phyloP scores from a whole-genome alignment of 2,797 vertebrate genomes.

The Semaprochilodus insignis region DNA sequence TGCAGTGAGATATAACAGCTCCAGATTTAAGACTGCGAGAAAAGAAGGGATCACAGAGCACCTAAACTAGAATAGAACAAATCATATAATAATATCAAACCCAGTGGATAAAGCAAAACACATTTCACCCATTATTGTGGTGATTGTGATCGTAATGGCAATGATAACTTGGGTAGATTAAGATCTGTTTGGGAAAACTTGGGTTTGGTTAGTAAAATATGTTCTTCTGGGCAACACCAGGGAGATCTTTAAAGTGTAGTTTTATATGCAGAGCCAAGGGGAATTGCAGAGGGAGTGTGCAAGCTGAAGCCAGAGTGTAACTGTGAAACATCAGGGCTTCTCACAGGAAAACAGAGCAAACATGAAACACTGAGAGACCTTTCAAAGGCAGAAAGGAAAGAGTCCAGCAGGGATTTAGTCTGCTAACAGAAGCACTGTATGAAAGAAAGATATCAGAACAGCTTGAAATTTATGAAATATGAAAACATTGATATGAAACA shows the following conservation, averaged over 20 bases:
- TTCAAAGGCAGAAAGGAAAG: conserved; percentile 34
- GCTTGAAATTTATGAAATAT: not conserved
- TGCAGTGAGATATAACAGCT: not conserved
- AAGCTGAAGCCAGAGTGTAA: conserved; percentile 35
- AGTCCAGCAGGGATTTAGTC: conserved; percentile 30
- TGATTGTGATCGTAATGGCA: not conserved
- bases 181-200: not conserved
- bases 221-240: conserved; percentile 20
- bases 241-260: conserved; percentile 15
- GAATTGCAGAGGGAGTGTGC: conserved; percentile 47
- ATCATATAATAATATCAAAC: not conserved
- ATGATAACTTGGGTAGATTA: not conserved
- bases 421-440: conserved; percentile 7
- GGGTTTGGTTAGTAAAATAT: not conserved
- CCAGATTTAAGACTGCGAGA: not conserved
- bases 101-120: not conserved
- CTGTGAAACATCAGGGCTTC: conserved; percentile 47
- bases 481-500: not conserved
- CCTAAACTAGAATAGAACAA: not conserved
- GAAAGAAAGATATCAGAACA: conserved; percentile 15
- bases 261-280: conserved; percentile 30
- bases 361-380: conserved; percentile 30
- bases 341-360: conserved; percentile 44
- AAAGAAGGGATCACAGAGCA: not conserved
- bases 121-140: not conserved